These are phyloP conservation scores for Trematomus bernacchii DNA, from an alignment of 2,797 vertebrate genomes.

Conservation along the genomic window DNA sequence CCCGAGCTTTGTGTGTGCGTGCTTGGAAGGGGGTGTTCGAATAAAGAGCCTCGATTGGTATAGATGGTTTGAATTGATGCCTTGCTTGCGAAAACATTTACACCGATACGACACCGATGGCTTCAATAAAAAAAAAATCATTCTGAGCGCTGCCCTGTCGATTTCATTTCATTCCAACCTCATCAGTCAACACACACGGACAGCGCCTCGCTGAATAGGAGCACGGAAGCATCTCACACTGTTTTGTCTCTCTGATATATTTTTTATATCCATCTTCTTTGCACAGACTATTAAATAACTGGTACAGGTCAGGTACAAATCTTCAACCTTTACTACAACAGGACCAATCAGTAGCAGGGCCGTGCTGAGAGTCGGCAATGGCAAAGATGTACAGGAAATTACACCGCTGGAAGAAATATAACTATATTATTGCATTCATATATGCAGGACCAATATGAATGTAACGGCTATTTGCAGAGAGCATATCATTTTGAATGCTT, in stretches of 20 bases:
- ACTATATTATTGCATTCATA: not conserved
- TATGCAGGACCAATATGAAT: not conserved
- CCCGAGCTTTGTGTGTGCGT: conserved; percentile 36
- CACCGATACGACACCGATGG: conserved; percentile 30
- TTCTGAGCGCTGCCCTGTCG: conserved; percentile 25
- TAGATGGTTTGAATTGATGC: conserved; percentile 43
- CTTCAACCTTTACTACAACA: conserved; percentile 37
- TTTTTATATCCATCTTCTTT: conserved; percentile 48
- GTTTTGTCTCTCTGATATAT: conserved; percentile 35
- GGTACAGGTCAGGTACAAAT: conserved; percentile 32
- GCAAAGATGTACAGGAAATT: conserved; percentile 33
- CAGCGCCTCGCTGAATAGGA: conserved; percentile 7
- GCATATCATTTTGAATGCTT: conserved; percentile 36
- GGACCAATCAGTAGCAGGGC: conserved; percentile 36
- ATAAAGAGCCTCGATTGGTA: conserved; percentile 47
- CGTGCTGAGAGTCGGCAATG: conserved; percentile 2
- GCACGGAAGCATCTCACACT: conserved; percentile 14
- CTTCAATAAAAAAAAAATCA: conserved; percentile 51
- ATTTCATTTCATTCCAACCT: conserved; percentile 43
- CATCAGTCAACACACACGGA: conserved; percentile 27
- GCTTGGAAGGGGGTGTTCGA: conserved; percentile 9
- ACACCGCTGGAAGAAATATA: conserved; percentile 10
- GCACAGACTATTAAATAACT: conserved; percentile 54
- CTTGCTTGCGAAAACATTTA: conserved; percentile 34
- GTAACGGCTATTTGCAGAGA: not conserved